A percentile compares a stretch with the other conserved stretches of the same genome.
Conservation (phyloP, 2,113 vertebrate species). For the Dipodomys merriami region DNA sequence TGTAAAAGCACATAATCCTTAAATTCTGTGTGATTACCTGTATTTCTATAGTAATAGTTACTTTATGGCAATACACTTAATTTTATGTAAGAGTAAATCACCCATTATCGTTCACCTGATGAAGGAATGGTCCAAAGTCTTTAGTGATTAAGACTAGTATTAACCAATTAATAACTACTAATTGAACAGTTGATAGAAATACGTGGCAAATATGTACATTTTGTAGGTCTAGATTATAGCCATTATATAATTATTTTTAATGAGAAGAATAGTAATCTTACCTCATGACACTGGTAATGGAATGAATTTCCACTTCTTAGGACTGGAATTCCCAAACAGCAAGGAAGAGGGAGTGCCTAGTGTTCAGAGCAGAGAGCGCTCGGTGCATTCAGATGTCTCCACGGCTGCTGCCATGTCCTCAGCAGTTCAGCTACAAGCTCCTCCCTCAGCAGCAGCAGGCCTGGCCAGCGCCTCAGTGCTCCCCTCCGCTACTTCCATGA, state of each 20-base stretch:
- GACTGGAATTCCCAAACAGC: constrained; percentile 82
- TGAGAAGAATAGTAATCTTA: too few relatives aligned
- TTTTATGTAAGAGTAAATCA: background rate
- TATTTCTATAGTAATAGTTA: background rate
- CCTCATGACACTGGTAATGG: background rate
- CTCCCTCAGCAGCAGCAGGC: constrained; percentile 71
- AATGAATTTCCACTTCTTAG: constrained; percentile 43
- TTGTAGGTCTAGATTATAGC: background rate
- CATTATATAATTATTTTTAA: too few relatives aligned
- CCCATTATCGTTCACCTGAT: background rate
- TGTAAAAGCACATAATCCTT: background rate
- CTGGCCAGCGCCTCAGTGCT: constrained; percentile 57
- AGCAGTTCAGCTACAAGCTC: background rate
- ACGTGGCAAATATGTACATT: background rate
- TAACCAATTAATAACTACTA: background rate
- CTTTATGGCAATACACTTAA: background rate
- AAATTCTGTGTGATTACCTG: background rate
- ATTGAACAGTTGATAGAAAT: background rate
- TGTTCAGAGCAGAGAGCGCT: constrained; percentile 81
- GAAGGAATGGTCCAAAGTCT: background rate
- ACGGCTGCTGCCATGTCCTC: constrained; percentile 48
- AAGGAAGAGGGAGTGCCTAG: constrained; percentile 85
- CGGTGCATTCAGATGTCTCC: constrained; percentile 83
- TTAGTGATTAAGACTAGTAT: background rate
- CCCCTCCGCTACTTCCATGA: constrained; percentile 11